Evolutionary conservation across 2,113 vertebrate species (phyloP).

Genomic region (Nettapus auritus): DNA sequence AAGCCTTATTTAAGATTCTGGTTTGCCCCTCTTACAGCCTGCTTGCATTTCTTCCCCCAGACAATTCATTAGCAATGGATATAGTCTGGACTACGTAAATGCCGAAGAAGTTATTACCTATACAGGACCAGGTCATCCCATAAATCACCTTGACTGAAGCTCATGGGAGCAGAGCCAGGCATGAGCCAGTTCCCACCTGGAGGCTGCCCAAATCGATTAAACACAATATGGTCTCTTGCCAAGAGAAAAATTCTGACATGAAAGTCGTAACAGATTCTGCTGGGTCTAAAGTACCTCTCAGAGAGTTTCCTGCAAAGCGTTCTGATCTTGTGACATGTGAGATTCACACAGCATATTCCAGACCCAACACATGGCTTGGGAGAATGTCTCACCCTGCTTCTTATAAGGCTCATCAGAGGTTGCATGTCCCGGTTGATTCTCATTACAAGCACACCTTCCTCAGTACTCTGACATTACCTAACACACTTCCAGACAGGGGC

Average conservation of each 20-base stretch:
- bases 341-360: background rate
- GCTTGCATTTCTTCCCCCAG: background rate
- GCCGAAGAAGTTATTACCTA: background rate
- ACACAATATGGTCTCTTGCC: background rate
- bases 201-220: conserved; percentile 31
- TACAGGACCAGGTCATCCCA: background rate
- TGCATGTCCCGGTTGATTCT: background rate
- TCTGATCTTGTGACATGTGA: background rate
- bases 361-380: background rate
- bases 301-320: background rate
- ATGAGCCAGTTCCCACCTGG: conserved; percentile 5
- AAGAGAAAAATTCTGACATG: conserved; percentile 42
- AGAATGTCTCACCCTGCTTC: background rate
- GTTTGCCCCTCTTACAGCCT: background rate
- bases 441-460: background rate
- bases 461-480: background rate
- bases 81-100: background rate
- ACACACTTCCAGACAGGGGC: background rate
- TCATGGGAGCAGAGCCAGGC: background rate
- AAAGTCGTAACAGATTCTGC: conserved; percentile 22
- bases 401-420: background rate
- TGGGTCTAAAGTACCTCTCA: background rate
- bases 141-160: conserved; percentile 18
- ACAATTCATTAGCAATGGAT: background rate
- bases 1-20: background rate